Evolutionary conservation across 2,888 invertebrate species (phyloP), one percentile per base, ranked within the genome.

Genomic region (Lamellibrachia columna): DNA sequence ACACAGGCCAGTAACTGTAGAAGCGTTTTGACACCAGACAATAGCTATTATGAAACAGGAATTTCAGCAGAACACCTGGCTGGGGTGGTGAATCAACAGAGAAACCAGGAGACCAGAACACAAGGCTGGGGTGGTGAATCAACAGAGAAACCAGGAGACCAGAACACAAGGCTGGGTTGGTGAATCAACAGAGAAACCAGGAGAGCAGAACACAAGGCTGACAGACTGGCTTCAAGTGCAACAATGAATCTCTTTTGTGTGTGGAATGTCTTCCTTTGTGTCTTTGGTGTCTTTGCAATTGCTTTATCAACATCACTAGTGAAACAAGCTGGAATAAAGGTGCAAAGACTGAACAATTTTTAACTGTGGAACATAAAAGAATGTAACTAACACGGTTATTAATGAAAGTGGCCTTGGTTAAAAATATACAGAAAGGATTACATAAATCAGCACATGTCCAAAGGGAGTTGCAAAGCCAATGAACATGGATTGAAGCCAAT

Each of bases 21-120:
- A 75, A 22, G 75, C 75, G 75, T 75, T 75, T 75, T 75, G 75
- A 75, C 75, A 75, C 22, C 15, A 75, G 75, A 75, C 75, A 75
- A 75, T 75, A n/a, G 75, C 75, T 75, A 75, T 75, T 75, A 75
- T 75, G 75, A 75, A 22, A 75, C 75, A 75, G 75, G 75, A 75
- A 22, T 75, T 75, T 75, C 75, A 75, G 22, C 6, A 6, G 75
- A 75, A 75, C 75, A 75, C 75, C 75, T 75, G 75, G 75, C 3
- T 3, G 15, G 15, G 75, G 75, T 75, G 75, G 15, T 22, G 75
- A 75, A 4, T 75, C 75, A 75, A 75, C 75, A 15, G 75, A n/a
- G 75, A 75, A 75, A n/a, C 75, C 75, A 75, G n/a, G 22, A 4
- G 75, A 11, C 40, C 15, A 22, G 75, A 75, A 75, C 75, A 75